Percentiles rank a stretch among this genome's conserved stretches.
Evolutionary conservation across 2,113 vertebrate genomes (phyloP).

Genomic region (Odontophorus gujanensis): DNA sequence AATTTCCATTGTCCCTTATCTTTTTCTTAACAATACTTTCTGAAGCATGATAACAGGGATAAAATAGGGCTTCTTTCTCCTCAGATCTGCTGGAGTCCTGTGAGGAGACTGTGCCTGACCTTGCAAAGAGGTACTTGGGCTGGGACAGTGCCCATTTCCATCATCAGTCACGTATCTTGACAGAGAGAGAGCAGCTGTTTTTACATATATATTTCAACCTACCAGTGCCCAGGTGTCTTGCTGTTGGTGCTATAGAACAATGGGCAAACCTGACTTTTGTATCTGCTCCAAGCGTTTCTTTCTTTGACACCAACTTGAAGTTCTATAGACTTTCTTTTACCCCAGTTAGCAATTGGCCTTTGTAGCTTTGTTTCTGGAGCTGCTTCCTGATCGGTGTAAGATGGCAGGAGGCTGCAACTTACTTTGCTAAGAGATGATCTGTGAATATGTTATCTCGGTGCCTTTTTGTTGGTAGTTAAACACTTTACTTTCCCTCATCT

Average conservation of each 20-base stretch:
- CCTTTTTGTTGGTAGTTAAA: not conserved
- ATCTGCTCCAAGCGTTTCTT: not conserved
- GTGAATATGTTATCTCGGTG: not conserved
- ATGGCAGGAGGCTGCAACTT: not conserved
- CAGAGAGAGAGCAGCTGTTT: not conserved
- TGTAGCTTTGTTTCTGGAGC: not conserved
- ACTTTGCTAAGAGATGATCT: not conserved
- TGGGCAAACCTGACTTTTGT: not conserved
- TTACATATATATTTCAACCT: fast-evolving
- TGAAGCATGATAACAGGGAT: not conserved
- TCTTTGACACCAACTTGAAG: not conserved
- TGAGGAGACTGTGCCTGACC: not conserved
- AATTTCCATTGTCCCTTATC: not conserved
- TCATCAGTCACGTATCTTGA: not conserved
- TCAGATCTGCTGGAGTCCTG: not conserved
- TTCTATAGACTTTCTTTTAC: not conserved
- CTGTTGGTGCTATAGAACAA: not conserved
- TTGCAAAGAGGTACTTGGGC: not conserved
- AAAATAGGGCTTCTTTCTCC: not conserved
- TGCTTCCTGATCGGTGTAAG: not conserved
- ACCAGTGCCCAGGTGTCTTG: not conserved
- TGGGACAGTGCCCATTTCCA: not conserved
- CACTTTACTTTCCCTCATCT: constrained; percentile 10
- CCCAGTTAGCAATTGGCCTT: not conserved
- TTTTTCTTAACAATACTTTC: not conserved